Base-by-base conservation (phyloP, 2,113 vertebrate genomes). In the Sylvilagus bachmani region DNA sequence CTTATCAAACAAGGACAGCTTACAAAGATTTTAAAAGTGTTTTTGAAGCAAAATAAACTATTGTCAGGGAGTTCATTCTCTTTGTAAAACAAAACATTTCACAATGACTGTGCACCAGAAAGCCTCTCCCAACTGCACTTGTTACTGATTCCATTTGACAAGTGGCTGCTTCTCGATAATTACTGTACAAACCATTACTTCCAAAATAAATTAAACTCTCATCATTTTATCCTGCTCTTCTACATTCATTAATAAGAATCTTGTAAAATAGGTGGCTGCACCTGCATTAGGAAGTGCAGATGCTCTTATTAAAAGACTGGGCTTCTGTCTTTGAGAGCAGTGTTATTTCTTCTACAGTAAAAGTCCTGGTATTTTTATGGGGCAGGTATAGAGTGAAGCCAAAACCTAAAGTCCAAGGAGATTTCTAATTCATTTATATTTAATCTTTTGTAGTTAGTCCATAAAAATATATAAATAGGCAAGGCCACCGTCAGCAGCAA, bases 191-290 rank as follows among this genome's bases (percentile, higher is more conserved):
- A 97, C 91, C 96, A 97, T 97, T 98, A 96, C 97, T 98, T 96
- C 96, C 96, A 97, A 98, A 97, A 98, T 98, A 97, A 97, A 97
- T 97, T 97, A 97, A 97, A 96, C 94, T 95, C 95, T 96, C 91
- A 96, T 95, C 96, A 89, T 86, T 98, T 96, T 97, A 95, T 93
- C 92, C 91, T 89, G 93, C 80, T 97, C 91, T 97, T 97, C 86
- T 96, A 95, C 86, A 90, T 93, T 97, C 97, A 97, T 98, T 97
- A 97, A 97, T 97, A 95, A 96, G 96, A 95, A 97, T 93, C 96
- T 96, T 96, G 89, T 97, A 97, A 97, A 97, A 93, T 93, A 96
- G 89, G 91, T 96, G 94, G 80, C 93, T 95, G 89, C 87, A 96
- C 91, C 95, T 97, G 94, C 86, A 88, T 97, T 96, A 70, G 91